Conservation (phyloP, 1,140 invertebrate genomes). For the Sinella curviseta region DNA sequence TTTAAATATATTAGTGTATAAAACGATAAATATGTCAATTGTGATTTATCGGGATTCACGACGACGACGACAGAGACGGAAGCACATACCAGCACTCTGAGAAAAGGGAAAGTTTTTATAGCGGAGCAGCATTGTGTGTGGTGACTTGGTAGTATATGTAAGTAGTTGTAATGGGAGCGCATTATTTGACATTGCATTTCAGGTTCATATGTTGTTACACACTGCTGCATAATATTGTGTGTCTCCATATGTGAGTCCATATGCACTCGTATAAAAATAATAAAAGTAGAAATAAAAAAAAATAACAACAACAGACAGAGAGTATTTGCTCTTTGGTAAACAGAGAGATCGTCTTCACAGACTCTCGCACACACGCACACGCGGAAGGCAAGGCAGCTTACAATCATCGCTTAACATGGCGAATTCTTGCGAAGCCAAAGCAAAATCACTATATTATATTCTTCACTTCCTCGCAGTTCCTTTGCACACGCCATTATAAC, state of each 20-base stretch:
- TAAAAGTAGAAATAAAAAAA: background rate
- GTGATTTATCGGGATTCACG: slow-evolving; percentile 21
- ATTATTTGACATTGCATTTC: too few relatives aligned
- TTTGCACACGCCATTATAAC: background rate
- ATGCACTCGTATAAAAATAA: background rate
- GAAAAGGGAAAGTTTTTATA: background rate
- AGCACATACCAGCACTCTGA: background rate
- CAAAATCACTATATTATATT: slow-evolving; percentile 3
- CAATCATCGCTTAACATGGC: background rate
- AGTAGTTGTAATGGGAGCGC: too few relatives aligned
- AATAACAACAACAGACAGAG: background rate
- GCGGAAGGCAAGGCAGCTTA: background rate
- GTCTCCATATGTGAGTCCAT: background rate
- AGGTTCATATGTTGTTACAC: too few relatives aligned
- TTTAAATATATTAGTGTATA: slow-evolving; percentile 19
- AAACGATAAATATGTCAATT: slow-evolving; percentile 24
- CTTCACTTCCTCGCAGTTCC: background rate
- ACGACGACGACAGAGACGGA: slow-evolving; percentile 9
- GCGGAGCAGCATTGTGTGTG: too few relatives aligned
- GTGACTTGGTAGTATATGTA: too few relatives aligned
- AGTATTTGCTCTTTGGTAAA: background rate
- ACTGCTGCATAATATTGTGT: too few relatives aligned
- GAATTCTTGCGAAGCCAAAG: background rate
- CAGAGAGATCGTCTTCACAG: background rate
- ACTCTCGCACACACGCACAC: background rate